Evolutionary conservation across 1,140 invertebrate genomes (phyloP).

Genomic region (Aphidius gifuensis): DNA sequence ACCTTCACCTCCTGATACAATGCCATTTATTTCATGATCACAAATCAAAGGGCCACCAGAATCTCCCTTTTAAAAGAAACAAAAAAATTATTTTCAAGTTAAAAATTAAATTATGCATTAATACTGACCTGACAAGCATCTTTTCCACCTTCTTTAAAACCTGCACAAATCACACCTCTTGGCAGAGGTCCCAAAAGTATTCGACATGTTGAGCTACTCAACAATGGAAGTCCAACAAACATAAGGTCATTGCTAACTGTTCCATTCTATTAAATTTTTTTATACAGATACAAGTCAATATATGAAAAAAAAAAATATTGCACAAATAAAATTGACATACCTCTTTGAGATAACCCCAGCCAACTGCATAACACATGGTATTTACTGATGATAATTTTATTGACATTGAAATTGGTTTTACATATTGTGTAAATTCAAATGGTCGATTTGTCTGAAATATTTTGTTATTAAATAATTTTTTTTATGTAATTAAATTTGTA

Average conservation of each 20-base stretch:
- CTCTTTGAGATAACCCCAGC: constrained; percentile 48
- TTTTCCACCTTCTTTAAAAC: constrained; percentile 62
- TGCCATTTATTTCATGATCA: constrained; percentile 49
- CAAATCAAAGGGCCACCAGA: constrained; percentile 56
- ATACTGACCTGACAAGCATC: constrained; percentile 67
- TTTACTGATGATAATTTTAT: background rate
- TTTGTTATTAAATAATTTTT: background rate
- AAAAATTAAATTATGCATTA: background rate
- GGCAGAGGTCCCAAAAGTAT: constrained; percentile 53
- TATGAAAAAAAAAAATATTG: too few species aligned
- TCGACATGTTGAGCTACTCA: constrained; percentile 39
- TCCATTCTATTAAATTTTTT: constrained; percentile 22
- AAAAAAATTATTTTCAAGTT: background rate
- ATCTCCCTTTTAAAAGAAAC: constrained; percentile 50
- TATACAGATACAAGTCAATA: background rate
- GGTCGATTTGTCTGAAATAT: constrained; percentile 25
- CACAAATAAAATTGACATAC: constrained; percentile 20
- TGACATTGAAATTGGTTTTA: constrained; percentile 17
- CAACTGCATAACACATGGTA: constrained; percentile 43
- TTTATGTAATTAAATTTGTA: too few species aligned
- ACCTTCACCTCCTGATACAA: constrained; percentile 60
- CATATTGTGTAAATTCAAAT: constrained; percentile 23
- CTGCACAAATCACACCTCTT: constrained; percentile 71
- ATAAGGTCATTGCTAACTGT: constrained; percentile 36
- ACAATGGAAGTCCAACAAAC: constrained; percentile 48